A percentile compares a stretch with the other conserved stretches of the same genome.
Conservation (phyloP, 2,888 invertebrate genomes). For the Diarsia mendica region DNA sequence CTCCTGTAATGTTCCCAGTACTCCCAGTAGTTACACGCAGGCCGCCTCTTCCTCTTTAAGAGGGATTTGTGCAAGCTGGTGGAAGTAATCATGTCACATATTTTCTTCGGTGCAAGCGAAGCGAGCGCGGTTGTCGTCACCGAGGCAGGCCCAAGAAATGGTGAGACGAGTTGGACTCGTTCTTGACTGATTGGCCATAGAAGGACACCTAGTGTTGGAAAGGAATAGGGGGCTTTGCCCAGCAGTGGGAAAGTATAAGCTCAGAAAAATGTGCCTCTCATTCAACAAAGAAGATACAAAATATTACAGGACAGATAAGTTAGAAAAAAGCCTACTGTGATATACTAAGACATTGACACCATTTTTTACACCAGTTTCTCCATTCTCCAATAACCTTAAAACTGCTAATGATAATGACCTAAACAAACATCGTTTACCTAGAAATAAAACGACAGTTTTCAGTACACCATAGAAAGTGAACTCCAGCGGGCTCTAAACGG, state of each 20-base stretch:
- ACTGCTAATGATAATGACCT: conserved; percentile 22
- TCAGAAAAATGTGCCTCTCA: too few relatives aligned
- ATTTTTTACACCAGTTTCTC: background rate
- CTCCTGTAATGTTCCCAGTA: background rate
- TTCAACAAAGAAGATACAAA: too few relatives aligned
- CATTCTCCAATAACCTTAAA: background rate
- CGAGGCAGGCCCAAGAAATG: too few relatives aligned
- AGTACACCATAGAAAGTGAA: conserved; percentile 56
- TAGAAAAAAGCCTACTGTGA: too few relatives aligned
- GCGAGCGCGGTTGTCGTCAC: background rate
- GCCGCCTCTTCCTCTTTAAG: background rate
- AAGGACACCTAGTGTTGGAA: too few relatives aligned
- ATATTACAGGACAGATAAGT: too few relatives aligned
- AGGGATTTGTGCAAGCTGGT: background rate
- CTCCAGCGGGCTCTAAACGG: conserved; percentile 63
- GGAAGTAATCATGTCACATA: background rate
- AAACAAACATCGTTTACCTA: conserved; percentile 7
- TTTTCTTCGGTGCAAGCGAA: background rate
- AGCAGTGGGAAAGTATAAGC: too few relatives aligned
- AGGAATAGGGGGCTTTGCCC: too few relatives aligned
- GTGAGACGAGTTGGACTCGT: too few relatives aligned
- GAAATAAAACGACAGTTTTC: conserved; percentile 35
- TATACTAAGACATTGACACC: conserved; percentile 25
- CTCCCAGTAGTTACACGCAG: background rate
- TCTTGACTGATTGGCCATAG: too few relatives aligned